A percentile compares a stretch with the other conserved stretches of the same genome.
Conservation (phyloP, 2,888 invertebrate genomes). For the Steinernema hermaphroditum region DNA sequence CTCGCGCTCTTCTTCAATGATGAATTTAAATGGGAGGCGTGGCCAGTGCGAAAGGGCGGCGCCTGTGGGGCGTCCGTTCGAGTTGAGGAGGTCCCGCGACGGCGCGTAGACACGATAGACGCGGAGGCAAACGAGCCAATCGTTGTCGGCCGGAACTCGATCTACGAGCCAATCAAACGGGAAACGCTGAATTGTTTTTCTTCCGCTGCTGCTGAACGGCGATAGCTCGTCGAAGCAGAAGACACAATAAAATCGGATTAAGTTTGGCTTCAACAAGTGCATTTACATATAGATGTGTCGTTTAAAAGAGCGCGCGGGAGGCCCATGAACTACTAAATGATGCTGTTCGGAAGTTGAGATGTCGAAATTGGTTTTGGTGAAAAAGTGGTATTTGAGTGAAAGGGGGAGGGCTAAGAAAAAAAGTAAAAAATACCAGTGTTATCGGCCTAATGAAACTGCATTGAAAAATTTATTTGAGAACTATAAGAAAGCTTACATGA, state of each 20-base stretch:
- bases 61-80: slow-evolving; percentile 16
- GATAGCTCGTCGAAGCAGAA: neutral
- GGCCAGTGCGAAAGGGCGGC: slow-evolving; percentile 10
- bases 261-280: slow-evolving; percentile 5
- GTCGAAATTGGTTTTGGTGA: no score
- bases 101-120: no score
- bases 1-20: slow-evolving; percentile 29
- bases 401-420: no score
- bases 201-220: slow-evolving; percentile 17
- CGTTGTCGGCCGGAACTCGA: slow-evolving; percentile 15
- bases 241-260: slow-evolving; percentile 16
- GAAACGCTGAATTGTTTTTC: slow-evolving; percentile 29
- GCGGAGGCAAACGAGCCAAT: slow-evolving; percentile 29
- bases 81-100: no score
- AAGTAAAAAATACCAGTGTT: no score
- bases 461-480: no score
- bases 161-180: slow-evolving; percentile 31
- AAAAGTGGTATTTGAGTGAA: no score
- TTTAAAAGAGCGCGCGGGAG: neutral
- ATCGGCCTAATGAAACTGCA: no score
- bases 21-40: slow-evolving; percentile 30
- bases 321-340: neutral
- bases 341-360: no score
- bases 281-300: slow-evolving; percentile 29
- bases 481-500: no score